phyloP scores from a whole-genome alignment of 2,113 vertebrate species.

The Noctilio leporinus region DNA sequence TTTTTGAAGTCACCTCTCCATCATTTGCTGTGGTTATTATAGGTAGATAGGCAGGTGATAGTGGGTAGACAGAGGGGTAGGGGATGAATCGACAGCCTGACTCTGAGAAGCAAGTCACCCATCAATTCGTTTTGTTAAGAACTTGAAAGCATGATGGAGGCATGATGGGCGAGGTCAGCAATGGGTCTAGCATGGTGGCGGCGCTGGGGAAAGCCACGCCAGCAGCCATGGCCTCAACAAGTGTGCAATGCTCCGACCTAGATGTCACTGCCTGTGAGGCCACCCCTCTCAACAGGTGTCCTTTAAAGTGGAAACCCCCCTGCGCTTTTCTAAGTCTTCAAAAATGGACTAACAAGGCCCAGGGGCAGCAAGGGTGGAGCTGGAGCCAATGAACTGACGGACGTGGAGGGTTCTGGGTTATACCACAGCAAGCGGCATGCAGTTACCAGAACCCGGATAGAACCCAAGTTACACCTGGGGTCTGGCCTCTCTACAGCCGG shows the following conservation, averaged over 20 bases:
- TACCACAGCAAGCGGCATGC: background rate
- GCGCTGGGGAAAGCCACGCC: background rate
- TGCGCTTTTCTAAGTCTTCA: background rate
- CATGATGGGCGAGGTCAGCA: background rate
- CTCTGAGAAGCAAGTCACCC: background rate
- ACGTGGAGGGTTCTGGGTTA: background rate
- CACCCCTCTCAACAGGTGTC: background rate
- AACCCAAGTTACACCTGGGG: background rate
- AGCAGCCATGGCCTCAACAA: rapidly evolving
- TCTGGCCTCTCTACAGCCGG: conserved; percentile 16
- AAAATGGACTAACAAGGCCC: background rate
- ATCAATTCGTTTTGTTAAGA: background rate
- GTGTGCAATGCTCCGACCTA: background rate
- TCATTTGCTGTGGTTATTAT: background rate
- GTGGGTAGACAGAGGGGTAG: background rate
- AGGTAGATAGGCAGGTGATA: background rate
- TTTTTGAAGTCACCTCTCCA: background rate
- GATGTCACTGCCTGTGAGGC: background rate
- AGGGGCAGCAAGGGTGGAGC: background rate
- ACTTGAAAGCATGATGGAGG: background rate
- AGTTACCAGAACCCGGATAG: background rate
- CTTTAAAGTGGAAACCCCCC: background rate
- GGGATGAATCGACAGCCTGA: background rate
- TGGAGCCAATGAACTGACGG: background rate
- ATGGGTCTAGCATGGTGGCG: background rate